Base-by-base conservation (phyloP, 2,888 invertebrate genomes). In the Mesodorylaimus sp. region DNA sequence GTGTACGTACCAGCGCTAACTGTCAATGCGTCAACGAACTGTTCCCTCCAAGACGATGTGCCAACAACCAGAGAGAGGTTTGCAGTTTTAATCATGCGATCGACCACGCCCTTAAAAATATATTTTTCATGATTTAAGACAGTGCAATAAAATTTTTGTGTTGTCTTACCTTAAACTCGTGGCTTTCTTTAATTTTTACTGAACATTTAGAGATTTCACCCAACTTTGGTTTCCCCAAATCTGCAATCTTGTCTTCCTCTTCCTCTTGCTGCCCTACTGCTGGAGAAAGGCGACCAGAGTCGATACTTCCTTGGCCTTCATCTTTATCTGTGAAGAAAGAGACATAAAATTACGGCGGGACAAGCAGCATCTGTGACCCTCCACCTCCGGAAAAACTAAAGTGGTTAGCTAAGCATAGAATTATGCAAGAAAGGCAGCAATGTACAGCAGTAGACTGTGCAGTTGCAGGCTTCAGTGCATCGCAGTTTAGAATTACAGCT, bases 11-110 rank as follows among this genome's bases (percentile, higher is more conserved):
- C n/a, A 19, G 87, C 78, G 64, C 80, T 84, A 47, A 95, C 91
- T 41, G 88, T 88, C 56, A 97, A 73, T 37, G 95, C 97, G 70
- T 95, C 95, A 62, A 83, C 75, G 68, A 97, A 97, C 72, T 99
- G 97, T 66, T 99, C 97, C 68, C 83, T 85, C 97, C 97, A 97
- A 1, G 91, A 88, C n/a, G 88, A 88, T 21, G 95, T 91, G 53
- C 95, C 74, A 36, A 77, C 71, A 49, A 93, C 78, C 55, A 93
- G 76, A 21, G 93, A 89, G 42, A 88, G 83, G 70, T 93, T 93
- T 54, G 93, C 89, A 66, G 89, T 79, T 74, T 93, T 89, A 58
- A 97, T 83, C 69, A 97, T 76, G 70, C 93, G 91, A 73, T 97
- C 97, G 54, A 97, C 95, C 84, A 65, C 58, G 48, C 59, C 58